Base-by-base conservation (phyloP, 2,888 invertebrate genomes). In the Chalcis sispes region DNA sequence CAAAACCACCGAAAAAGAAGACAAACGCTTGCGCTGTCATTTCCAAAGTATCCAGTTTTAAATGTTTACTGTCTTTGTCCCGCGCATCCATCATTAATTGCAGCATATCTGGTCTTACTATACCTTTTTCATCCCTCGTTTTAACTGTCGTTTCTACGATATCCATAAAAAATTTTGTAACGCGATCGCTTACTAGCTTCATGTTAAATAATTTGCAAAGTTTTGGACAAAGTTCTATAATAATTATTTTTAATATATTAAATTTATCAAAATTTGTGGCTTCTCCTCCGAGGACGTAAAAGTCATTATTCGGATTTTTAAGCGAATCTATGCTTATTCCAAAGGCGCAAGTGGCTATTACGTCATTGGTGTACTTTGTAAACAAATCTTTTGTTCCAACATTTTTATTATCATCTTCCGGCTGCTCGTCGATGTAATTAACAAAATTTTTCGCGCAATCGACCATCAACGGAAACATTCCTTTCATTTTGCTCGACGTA, bases 31-130 rank as follows among this genome's bases (percentile, higher is more conserved):
- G 70, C 1, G 89, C 90, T 0, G 89, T 82, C 36, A 91, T 84
- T 15, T 91, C 90, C 0, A 86, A 83, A 25, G 81, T 75, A 25
- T 75, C 80, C n/a, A 83, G 74, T n/a, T 70, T 58, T 7, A 29
- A 8, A 2, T 42, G 7, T 4, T 8, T 2, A 42, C 2, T 79
- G 81, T 1, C 76, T 75, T 4, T 79, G 81, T 1, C 76, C 75
- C 82, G 77, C 0, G 86, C 84, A 66, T 92, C 91, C 89, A 92
- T 89, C 69, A 92, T 84, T 20, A 92, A 80, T 71, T 92, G 91
- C 13, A 92, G 89, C 91, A 92, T 91, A 79, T 92, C 92, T 0
- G 91, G 91, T 72, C 92, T 83, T 8, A 88, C 61, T 36, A 85
- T 83, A 0, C 82, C 81, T 27, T 80, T 64, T 4, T 80, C 79